Evolutionary conservation across 2,888 invertebrate species (phyloP).

Genomic region (Julus scandinavius): DNA sequence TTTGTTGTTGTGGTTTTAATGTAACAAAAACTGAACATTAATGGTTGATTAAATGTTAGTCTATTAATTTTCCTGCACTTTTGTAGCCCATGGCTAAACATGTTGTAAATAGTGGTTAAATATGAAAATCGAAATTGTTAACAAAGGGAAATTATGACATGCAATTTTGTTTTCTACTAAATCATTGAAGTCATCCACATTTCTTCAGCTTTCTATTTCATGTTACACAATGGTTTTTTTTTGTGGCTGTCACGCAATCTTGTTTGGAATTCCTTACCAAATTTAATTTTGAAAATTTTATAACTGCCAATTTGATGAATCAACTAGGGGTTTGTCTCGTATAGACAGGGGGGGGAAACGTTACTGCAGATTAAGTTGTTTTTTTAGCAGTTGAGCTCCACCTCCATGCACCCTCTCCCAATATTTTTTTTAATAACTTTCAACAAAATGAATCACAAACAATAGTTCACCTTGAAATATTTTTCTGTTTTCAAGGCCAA

Average conservation of each 20-base stretch:
- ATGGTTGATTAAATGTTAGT: too few species aligned
- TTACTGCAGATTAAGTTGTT: too few species aligned
- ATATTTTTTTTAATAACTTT: background rate
- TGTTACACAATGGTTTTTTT: background rate
- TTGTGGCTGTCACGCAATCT: background rate
- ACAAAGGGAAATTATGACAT: background rate
- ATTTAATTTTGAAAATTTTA: background rate
- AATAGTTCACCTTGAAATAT: slow-evolving; percentile 30
- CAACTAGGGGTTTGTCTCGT: background rate
- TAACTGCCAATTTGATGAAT: slow-evolving; percentile 17
- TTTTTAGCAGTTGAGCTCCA: background rate
- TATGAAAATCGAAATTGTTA: background rate
- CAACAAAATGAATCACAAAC: background rate
- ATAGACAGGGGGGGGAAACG: background rate
- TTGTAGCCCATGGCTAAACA: background rate
- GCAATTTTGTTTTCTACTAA: background rate
- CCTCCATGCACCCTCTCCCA: background rate
- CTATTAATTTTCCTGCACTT: too few species aligned
- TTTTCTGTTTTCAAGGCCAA: too few species aligned
- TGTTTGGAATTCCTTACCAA: slow-evolving; percentile 5
- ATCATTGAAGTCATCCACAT: background rate
- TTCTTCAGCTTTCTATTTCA: background rate
- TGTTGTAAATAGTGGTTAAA: background rate
- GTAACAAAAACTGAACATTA: background rate
- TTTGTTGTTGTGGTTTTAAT: background rate